phyloP scores from a whole-genome alignment of 23 tunicate genomes.

The Halocynthia aurantium region DNA sequence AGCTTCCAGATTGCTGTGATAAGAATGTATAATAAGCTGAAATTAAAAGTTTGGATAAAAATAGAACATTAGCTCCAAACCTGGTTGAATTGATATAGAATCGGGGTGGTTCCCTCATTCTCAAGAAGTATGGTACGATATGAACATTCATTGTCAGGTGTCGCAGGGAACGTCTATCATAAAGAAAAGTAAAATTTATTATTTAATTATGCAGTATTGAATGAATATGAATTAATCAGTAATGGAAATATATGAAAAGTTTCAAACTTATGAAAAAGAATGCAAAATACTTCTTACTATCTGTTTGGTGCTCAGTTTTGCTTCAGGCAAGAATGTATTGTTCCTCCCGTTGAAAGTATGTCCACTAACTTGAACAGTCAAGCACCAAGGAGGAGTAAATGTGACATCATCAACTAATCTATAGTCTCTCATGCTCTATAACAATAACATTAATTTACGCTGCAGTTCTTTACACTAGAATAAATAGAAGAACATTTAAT shows the following conservation, averaged over 20 bases:
- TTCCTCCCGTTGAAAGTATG: conserved; percentile 76
- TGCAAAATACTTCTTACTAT: conserved; percentile 32
- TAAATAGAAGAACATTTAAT: neutral
- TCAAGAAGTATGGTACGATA: conserved; percentile 59
- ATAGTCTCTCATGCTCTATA: conserved; percentile 60
- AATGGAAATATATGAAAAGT: neutral
- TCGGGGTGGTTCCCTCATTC: conserved; percentile 54
- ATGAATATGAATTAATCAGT: neutral
- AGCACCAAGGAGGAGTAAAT: conserved; percentile 56
- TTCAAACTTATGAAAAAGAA: neutral
- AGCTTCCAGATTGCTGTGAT: neutral
- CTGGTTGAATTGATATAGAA: conserved; percentile 56
- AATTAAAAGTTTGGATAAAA: neutral
- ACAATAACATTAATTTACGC: neutral
- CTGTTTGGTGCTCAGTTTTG: conserved; percentile 15
- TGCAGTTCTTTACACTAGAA: neutral
- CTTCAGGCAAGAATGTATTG: conserved; percentile 55
- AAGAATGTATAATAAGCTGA: conserved; percentile 1
- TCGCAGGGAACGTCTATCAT: conserved; percentile 48
- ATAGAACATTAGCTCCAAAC: conserved; percentile 5
- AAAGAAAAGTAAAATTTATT: neutral
- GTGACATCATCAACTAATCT: conserved; percentile 47
- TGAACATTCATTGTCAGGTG: conserved; percentile 25
- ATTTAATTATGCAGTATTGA: neutral
- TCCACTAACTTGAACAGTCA: conserved; percentile 60